Evolutionary conservation across 2,888 invertebrate genomes (phyloP), one percentile per base, ranked within the genome.

Genomic region (Melanargia galathea): DNA sequence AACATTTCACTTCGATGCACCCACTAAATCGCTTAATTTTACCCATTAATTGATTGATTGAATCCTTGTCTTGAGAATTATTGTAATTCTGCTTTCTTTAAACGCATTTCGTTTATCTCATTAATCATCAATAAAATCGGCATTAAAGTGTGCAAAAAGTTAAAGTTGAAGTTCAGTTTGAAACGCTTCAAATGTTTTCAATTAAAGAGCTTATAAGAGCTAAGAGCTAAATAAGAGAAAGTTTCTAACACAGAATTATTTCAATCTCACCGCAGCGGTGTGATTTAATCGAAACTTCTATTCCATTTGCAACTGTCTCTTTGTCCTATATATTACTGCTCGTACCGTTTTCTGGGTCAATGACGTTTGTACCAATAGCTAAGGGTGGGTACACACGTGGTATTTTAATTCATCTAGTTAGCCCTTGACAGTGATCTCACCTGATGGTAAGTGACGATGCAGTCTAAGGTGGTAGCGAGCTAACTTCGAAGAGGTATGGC

Each of bases 211-310:
- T 33, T 20, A n/a, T n/a, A n/a, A n/a, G n/a, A n/a, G n/a, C n/a
- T n/a, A n/a, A n/a, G n/a, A n/a, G n/a, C n/a, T n/a, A n/a, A n/a
- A n/a, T n/a, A n/a, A n/a, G n/a, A n/a, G 18, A 8, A 51, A 51
- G 33, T 51, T 54, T 22, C 38, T 54, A 38, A 38, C 33, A n/a
- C 55, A 22, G 24, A 38, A 16, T 40, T 38, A 24, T 24, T 40
- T 40, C 55, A 40, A 24, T 24, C 40, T 3, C 22, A 30, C 40
- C 24, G 22, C n/a, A 24, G 55, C 55, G 55, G 30, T 8, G 38
- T 38, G 54, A 35, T 54, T 54, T 22, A 40, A 55, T 55, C 55
- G 55, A 40, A 55, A 55, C 38, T 40, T 55, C 24, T 55, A 55
- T 55, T 55, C 55, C 16, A 40, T 40, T 40, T 24, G 16, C 55